Evolutionary conservation across 2,797 vertebrate species (phyloP).

Genomic region (Amblyraja radiata): DNA sequence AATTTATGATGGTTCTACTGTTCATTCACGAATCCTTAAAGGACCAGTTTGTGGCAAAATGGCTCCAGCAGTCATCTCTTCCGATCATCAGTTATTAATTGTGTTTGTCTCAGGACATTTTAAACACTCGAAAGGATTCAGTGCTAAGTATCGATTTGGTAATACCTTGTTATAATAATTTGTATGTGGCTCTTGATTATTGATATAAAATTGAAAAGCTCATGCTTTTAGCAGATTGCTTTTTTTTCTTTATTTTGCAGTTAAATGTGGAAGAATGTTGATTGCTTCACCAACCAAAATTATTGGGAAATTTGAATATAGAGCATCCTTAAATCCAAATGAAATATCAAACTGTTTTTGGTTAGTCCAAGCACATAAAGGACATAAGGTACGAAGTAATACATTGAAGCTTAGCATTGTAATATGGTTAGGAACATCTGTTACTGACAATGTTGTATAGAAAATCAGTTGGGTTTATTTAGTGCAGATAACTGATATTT

Average conservation of each 20-base stretch:
- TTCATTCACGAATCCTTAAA: background rate
- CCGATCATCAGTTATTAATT: constrained; percentile 24
- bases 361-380: constrained; percentile 10
- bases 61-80: constrained; percentile 32
- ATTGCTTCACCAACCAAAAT: background rate
- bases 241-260: background rate
- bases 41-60: constrained; percentile 23
- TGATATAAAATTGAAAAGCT: background rate
- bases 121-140: background rate
- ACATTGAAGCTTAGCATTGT: background rate
- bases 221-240: background rate
- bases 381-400: background rate
- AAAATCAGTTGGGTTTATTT: background rate
- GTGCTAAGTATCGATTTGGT: constrained; percentile 35
- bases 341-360: constrained; percentile 23
- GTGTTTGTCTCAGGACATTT: background rate
- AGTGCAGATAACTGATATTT: background rate
- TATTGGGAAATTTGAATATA: background rate
- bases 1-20: constrained; percentile 25
- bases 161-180: background rate
- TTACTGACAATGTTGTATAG: background rate
- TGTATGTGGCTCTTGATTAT: background rate
- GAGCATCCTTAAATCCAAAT: background rate
- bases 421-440: background rate
- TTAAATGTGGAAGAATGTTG: constrained; percentile 25